Evolutionary conservation across 2,113 vertebrate species (phyloP).

Genomic region (Cyanistes caeruleus): DNA sequence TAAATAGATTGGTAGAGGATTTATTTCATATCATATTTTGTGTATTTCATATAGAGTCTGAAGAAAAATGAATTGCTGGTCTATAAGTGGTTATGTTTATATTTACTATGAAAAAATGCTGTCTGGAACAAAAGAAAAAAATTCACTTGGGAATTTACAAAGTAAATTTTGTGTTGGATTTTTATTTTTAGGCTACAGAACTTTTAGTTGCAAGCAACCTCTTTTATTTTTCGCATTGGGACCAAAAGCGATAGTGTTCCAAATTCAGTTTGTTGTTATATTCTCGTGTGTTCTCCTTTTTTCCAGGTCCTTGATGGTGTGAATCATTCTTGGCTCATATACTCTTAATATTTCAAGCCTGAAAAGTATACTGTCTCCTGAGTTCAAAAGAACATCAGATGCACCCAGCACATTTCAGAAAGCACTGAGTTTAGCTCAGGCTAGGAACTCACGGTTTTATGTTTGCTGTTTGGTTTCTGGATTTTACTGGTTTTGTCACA

Average conservation of each 20-base stretch:
- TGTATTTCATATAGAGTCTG: neutral
- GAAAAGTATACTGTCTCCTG: neutral
- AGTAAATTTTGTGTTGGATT: neutral
- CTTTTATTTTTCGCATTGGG: neutral
- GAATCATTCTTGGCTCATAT: slow-evolving; percentile 40
- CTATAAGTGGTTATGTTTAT: neutral
- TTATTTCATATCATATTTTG: too few relatives aligned
- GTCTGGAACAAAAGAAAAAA: neutral
- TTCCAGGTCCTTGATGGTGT: neutral
- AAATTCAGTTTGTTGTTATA: slow-evolving; percentile 20
- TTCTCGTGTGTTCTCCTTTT: neutral
- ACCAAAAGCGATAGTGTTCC: neutral
- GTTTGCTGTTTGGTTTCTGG: neutral
- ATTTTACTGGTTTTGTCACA: neutral
- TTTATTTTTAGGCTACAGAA: neutral
- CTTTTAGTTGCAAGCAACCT: neutral
- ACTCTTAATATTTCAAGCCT: slow-evolving; percentile 18
- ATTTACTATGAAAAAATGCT: neutral
- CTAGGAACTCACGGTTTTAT: neutral
- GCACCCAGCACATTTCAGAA: slow-evolving; percentile 1
- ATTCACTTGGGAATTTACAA: neutral
- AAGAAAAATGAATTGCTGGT: neutral
- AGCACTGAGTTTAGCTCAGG: neutral
- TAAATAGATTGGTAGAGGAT: neutral
- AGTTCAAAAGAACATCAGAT: slow-evolving; percentile 41